Conservation (phyloP, 2,113 vertebrate species). For the Phasianus colchicus region DNA sequence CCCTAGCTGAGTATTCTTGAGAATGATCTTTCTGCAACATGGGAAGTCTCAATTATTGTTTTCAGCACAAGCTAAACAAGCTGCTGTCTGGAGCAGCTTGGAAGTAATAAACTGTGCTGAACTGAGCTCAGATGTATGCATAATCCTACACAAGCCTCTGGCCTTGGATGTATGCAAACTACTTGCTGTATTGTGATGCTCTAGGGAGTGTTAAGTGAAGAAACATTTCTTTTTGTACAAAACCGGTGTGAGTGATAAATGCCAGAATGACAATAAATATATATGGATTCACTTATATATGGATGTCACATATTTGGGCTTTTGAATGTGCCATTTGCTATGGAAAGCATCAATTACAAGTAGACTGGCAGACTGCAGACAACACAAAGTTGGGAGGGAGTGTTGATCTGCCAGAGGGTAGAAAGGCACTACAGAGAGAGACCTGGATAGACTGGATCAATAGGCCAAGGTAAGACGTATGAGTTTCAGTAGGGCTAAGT, state of each 20-base stretch:
- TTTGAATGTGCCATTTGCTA: neutral
- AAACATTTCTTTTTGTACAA: constrained; percentile 4
- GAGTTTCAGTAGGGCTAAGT: too few species aligned
- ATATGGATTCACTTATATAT: neutral
- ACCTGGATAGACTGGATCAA: too few species aligned
- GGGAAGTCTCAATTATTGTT: neutral
- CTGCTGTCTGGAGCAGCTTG: constrained; percentile 15
- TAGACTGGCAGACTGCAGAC: neutral
- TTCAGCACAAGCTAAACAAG: neutral
- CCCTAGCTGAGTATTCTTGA: neutral
- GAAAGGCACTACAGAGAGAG: too few species aligned
- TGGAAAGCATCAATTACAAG: neutral
- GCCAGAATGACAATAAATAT: neutral
- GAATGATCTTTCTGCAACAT: neutral
- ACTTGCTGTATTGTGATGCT: neutral
- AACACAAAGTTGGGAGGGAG: too few species aligned
- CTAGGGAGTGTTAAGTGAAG: neutral
- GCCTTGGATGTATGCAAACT: neutral
- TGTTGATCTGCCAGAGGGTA: too few species aligned
- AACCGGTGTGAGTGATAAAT: neutral
- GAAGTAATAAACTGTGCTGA: neutral
- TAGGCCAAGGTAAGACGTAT: too few species aligned
- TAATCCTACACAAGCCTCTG: neutral
- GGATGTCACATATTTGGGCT: neutral
- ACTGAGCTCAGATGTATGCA: neutral